Percentiles rank a stretch among this genome's conserved stretches.
These are phyloP conservation scores for Lobophora halterata DNA, from an alignment of 2,888 invertebrate species.

Conservation along the genomic window DNA sequence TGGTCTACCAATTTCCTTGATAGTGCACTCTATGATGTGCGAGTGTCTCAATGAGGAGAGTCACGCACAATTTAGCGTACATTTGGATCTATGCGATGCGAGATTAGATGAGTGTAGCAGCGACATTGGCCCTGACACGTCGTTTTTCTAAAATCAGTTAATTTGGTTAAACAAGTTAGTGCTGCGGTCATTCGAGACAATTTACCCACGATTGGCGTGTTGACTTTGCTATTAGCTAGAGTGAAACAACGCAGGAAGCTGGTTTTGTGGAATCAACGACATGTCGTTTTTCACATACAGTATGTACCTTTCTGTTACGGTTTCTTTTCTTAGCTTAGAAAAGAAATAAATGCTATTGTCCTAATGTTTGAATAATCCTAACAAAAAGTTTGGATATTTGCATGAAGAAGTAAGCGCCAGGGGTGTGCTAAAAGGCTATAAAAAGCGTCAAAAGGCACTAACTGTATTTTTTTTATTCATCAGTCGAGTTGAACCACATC, in stretches of 20 bases:
- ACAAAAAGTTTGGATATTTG: too few relatives aligned
- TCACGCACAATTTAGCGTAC: slow-evolving; percentile 58
- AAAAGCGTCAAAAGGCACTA: too few relatives aligned
- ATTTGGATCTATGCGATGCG: slow-evolving; percentile 12
- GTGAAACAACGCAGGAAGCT: slow-evolving; percentile 48
- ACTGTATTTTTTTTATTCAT: too few relatives aligned
- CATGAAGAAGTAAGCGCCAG: too few relatives aligned
- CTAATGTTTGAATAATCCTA: too few relatives aligned
- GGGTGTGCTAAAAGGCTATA: too few relatives aligned
- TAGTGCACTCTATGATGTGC: slow-evolving; percentile 57
- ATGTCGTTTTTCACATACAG: slow-evolving; percentile 35
- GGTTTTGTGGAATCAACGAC: slow-evolving; percentile 43
- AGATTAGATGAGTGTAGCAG: slow-evolving; percentile 27
- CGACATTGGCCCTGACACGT: slow-evolving; percentile 29
- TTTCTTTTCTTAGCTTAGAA: too few relatives aligned
- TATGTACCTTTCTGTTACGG: slow-evolving; percentile 27
- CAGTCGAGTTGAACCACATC: too few relatives aligned
- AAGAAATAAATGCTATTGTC: too few relatives aligned
- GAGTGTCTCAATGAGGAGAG: slow-evolving; percentile 53
- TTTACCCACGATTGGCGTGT: slow-evolving; percentile 61
- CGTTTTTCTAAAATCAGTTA: slow-evolving; percentile 66
- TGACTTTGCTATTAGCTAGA: slow-evolving; percentile 59
- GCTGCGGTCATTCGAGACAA: slow-evolving; percentile 67
- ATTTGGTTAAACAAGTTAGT: slow-evolving; percentile 64
- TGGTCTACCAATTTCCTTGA: slow-evolving; percentile 70